Evolutionary conservation across 1,140 invertebrate genomes (phyloP), one percentile per base, ranked within the genome.

Genomic region (Procambarus virginalis): DNA sequence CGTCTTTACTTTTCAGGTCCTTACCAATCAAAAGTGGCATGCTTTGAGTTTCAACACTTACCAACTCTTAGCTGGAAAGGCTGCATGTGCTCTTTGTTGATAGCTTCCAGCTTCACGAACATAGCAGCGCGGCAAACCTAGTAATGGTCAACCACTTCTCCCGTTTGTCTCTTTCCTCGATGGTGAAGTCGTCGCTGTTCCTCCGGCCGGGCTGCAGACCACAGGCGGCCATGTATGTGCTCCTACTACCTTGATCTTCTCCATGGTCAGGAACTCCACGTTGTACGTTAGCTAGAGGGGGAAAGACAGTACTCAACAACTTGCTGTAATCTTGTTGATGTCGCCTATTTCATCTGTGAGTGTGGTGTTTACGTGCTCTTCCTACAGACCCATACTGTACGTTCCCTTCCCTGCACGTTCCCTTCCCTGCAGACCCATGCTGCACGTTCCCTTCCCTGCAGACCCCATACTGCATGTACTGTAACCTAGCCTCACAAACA

Each of bases 171-270:
- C 83, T 55, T 82, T 90, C 92, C 75, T 91, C 90, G 68, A 84
- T 88, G 81, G 48, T 77, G 58, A 85, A 51, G 78, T 91, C 92
- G 75, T 91, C 94, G 12, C 96, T 96, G 92, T 95, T 95, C 73
- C 96, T 94, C 92, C 94, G 92, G 51, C 94, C 96, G 0, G 96
- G 96, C 92, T 97, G 96, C 60, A 99, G 94, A 2, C 98, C 98
- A 93, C 97, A 97, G 2, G 97, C 98, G 22, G 97, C 98, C 98
- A 99, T 98, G 92, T 98, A 99, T 0, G 97, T 98, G 94, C 97
- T 97, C 98, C 96, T 82, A 98, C 97, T 78, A 98, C 96, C 95
- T 99, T 99, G 34, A 99, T 99, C 94, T 98, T 98, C 93, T 98
- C 97, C 2, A 98, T 95, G 91, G 94, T 92, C 14, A 82, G 34